phyloP scores from a whole-genome alignment of 2,113 vertebrate species.

The Elgaria multicarinata region DNA sequence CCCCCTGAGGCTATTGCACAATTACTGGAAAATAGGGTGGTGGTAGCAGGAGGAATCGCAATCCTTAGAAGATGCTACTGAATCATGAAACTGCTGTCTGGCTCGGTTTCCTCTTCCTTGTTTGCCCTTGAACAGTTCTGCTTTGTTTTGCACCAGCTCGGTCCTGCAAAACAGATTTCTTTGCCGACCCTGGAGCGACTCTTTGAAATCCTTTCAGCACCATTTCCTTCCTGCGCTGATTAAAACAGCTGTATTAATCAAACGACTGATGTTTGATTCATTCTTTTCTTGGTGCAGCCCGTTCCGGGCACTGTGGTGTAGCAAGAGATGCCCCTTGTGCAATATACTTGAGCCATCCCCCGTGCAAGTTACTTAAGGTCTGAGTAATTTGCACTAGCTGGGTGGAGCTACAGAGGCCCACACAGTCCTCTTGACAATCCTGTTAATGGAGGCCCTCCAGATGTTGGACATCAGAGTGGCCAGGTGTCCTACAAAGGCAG shows the following conservation, averaged over 20 bases:
- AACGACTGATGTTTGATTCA: not conserved
- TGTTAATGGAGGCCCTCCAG: not conserved
- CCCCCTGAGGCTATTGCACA: not conserved
- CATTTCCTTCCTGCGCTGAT: not conserved
- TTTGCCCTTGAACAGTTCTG: not conserved
- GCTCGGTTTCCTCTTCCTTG: not conserved
- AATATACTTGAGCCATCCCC: not conserved
- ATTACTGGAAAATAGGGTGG: not conserved
- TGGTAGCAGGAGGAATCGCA: not conserved
- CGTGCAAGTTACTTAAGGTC: not conserved
- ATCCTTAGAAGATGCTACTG: not conserved
- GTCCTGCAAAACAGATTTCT: not conserved
- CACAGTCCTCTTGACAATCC: not conserved
- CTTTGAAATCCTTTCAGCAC: not conserved
- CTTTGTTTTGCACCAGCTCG: not conserved
- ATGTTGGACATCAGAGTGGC: too few relatives aligned
- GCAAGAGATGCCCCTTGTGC: not conserved
- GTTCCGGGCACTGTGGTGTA: not conserved
- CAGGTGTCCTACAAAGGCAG: too few relatives aligned
- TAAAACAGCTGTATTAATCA: not conserved
- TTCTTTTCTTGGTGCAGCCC: not conserved
- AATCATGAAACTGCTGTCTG: conserved; percentile 21
- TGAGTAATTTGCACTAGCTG: not conserved
- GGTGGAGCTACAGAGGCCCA: too few relatives aligned
- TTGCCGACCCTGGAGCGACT: not conserved